These are phyloP conservation scores for Alethe castanea DNA, from an alignment of 2,113 vertebrate species.

Conservation along the genomic window DNA sequence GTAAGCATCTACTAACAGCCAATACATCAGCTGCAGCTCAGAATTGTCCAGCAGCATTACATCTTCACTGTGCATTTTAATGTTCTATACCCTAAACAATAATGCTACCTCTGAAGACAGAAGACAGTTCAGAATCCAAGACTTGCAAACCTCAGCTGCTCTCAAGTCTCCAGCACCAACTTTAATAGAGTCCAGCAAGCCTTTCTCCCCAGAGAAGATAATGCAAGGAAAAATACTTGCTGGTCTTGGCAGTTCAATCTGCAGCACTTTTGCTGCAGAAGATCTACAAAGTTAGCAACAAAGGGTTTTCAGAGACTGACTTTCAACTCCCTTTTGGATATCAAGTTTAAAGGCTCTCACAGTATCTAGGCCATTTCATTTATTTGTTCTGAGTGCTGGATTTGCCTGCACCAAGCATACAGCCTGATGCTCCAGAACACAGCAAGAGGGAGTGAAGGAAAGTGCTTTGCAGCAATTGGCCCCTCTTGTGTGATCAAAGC, in stretches of 20 bases:
- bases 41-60: background rate
- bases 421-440: background rate
- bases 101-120: background rate
- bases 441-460: background rate
- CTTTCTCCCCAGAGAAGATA: background rate
- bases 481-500: background rate
- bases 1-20: background rate
- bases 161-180: background rate
- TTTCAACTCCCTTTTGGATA: slow-evolving; percentile 1
- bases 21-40: background rate
- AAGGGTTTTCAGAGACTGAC: background rate
- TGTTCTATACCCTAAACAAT: background rate
- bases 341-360: background rate
- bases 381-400: background rate
- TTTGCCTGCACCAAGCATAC: background rate
- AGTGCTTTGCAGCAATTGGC: background rate
- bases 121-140: background rate
- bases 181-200: slow-evolving; percentile 14
- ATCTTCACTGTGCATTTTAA: background rate
- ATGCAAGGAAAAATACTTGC: slow-evolving; percentile 3
- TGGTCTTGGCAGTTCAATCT: background rate
- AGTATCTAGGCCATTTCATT: background rate
- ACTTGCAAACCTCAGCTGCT: slow-evolving; percentile 1
- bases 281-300: background rate
- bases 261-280: slow-evolving; percentile 5